A percentile compares a stretch with the other conserved stretches of the same genome.
These are phyloP conservation scores for Antennarius striatus DNA, from an alignment of 2,113 vertebrate genomes.

Conservation along the genomic window DNA sequence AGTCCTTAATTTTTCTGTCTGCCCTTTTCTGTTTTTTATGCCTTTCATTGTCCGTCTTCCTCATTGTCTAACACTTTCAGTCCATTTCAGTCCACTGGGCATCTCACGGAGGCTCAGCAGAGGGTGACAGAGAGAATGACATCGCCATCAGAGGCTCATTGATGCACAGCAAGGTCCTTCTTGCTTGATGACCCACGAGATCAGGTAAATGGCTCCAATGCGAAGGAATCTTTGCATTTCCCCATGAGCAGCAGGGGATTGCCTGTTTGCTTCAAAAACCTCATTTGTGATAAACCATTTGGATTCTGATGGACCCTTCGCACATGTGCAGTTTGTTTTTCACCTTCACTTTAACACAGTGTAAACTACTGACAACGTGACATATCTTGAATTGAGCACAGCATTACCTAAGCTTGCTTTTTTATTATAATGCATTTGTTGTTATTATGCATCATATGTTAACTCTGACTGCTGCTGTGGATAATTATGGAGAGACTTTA, in stretches of 20 bases:
- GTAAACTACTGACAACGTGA: no score
- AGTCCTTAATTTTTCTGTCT: slow-evolving; percentile 26
- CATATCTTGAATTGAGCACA: no score
- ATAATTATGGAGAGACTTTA: no score
- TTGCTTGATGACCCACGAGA: slow-evolving; percentile 28
- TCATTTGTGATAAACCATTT: slow-evolving; percentile 56
- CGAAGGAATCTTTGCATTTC: slow-evolving; percentile 56
- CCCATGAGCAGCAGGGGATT: slow-evolving; percentile 41
- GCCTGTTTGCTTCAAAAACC: slow-evolving; percentile 58
- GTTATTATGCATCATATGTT: no score
- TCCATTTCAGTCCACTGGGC: slow-evolving; percentile 7
- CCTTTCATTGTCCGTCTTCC: slow-evolving; percentile 43
- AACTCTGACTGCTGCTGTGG: no score
- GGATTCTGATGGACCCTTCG: slow-evolving; percentile 49
- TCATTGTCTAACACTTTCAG: slow-evolving; percentile 35
- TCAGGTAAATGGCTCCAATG: slow-evolving; percentile 49
- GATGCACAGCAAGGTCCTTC: slow-evolving; percentile 44
- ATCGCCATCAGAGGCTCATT: slow-evolving; percentile 47
- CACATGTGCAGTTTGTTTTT: slow-evolving; percentile 37
- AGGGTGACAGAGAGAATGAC: slow-evolving; percentile 47
- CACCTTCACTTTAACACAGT: not conserved
- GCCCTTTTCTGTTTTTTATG: slow-evolving; percentile 7
- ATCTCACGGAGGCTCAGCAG: slow-evolving; percentile 22
- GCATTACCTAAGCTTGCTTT: no score
- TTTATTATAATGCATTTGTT: no score